Evolutionary conservation across 1,140 invertebrate genomes (phyloP), one percentile per base, ranked within the genome.

Genomic region (Trichonephila clavipes): DNA sequence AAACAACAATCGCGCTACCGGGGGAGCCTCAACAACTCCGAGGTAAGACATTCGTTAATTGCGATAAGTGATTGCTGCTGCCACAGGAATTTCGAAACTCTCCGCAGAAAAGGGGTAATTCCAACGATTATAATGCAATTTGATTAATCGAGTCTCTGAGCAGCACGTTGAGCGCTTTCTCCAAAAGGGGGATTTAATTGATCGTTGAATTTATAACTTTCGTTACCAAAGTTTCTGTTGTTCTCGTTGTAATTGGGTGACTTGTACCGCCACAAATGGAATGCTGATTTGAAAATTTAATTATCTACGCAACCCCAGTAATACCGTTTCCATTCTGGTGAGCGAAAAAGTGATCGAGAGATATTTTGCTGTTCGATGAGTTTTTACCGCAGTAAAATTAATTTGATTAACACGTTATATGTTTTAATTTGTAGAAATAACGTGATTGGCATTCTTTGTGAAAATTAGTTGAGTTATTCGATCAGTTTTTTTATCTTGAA

Each of bases 61-160:
- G 72, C 12, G 34, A 77, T 40, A 77, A 77, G 72, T 40, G 72
- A 77, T 40, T 34, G 34, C 28, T 28, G 72, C 34, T 34, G 72
- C 18, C 28, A 19, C 28, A 34, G 4, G 34, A 77, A 40, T 34
- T 34, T 28, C 51, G 28, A 28, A 77, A 77, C 34, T 34, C 72
- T 77, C 72, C 18, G 0, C 18, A 77, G 72, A 28, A 77, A 77
- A 77, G 28, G 72, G 28, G 28, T 77, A 77, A 77, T 28, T 77
- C 34, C 24, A 34, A 77, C 34, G 72, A 77, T 77, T 77, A 77
- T 77, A 40, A 77, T 77, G 14, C 28, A 77, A 77, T 77, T 77
- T 77, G 72, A 77, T 77, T 77, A 77, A 77, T 77, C 34, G 34
- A 77, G 72, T 77, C 72, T 28, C 72, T 40, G 19, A 77, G 72